These are phyloP conservation scores for Acronicta psi DNA, from an alignment of 2,888 invertebrate species.

Conservation along the genomic window DNA sequence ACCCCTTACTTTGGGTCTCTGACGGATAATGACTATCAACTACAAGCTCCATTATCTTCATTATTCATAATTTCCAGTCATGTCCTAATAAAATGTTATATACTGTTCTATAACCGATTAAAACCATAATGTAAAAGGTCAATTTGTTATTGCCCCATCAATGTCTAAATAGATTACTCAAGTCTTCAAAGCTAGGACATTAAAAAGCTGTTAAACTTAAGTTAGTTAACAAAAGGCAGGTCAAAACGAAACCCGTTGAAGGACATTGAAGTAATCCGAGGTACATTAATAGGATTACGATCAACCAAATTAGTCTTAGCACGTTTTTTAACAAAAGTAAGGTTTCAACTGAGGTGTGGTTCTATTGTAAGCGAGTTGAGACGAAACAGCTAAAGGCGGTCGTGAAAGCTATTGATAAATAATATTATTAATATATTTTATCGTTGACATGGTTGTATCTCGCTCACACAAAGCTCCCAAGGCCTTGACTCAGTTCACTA, in stretches of 20 bases:
- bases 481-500: conserved; percentile 67
- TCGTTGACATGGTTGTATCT: neutral
- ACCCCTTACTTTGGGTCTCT: too few relatives aligned
- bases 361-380: neutral
- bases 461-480: conserved; percentile 35
- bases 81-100: too few relatives aligned
- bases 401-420: too few relatives aligned
- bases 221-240: conserved; percentile 39
- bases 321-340: conserved; percentile 51
- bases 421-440: too few relatives aligned
- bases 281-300: conserved; percentile 48
- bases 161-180: conserved; percentile 22
- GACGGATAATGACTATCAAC: too few relatives aligned
- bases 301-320: conserved; percentile 38
- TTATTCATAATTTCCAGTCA: too few relatives aligned
- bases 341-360: conserved; percentile 47
- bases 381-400: neutral
- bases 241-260: conserved; percentile 45
- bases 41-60: too few relatives aligned
- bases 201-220: conserved; percentile 34
- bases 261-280: conserved; percentile 37
- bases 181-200: conserved; percentile 1
- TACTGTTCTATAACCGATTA: neutral
- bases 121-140: conserved; percentile 2
- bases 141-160: neutral